phyloP scores from a whole-genome alignment of 2,797 vertebrate genomes.

The Myiotriccus ornatus region DNA sequence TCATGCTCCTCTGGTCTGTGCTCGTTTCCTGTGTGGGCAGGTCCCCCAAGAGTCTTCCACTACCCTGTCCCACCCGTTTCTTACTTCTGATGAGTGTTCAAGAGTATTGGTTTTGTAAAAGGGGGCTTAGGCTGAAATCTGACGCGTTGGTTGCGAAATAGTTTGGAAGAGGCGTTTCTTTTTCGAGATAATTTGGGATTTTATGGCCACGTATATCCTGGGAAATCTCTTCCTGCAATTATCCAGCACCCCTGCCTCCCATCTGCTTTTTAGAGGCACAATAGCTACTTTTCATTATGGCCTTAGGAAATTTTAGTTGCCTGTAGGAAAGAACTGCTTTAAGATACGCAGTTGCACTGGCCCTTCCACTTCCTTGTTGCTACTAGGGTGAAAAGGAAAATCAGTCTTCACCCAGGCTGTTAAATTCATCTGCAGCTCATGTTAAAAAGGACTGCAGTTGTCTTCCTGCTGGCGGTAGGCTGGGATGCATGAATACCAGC shows the following conservation, averaged over 20 bases:
- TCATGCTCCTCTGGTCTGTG: neutral
- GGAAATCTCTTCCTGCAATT: neutral
- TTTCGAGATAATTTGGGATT: neutral
- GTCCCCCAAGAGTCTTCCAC: neutral
- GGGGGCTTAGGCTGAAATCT: neutral
- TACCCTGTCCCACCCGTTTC: neutral
- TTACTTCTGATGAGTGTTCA: neutral
- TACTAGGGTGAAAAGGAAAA: neutral
- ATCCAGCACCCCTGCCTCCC: neutral
- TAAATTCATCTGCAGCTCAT: neutral
- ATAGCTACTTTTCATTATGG: neutral
- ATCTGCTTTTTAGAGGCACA: neutral
- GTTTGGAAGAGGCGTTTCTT: neutral
- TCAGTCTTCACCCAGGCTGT: neutral
- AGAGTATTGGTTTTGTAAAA: neutral
- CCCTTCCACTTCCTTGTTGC: neutral
- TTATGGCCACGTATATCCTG: neutral
- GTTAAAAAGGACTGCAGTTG: neutral
- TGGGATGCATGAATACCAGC: neutral
- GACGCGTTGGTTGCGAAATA: neutral
- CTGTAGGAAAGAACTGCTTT: neutral
- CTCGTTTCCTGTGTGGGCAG: neutral
- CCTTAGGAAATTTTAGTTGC: neutral
- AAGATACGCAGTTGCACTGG: neutral
- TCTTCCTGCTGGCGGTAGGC: neutral